Base-by-base conservation (phyloP, 2,113 vertebrate genomes). In the Emydocephalus ijimae region DNA sequence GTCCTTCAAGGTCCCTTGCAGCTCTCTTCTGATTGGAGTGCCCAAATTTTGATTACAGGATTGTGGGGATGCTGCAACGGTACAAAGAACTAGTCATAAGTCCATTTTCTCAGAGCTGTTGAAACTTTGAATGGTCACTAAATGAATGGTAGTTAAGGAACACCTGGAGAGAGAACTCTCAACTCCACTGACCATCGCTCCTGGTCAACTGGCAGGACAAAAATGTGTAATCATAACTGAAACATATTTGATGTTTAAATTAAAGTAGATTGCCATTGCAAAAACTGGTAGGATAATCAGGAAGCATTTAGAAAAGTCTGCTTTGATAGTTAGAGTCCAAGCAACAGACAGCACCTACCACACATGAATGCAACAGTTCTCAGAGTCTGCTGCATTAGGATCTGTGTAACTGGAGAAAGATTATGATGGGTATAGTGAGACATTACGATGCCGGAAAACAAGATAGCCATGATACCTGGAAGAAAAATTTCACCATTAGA, bases 371-470 rank as follows among this genome's bases (percentile, higher is more conserved):
- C 99, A 95, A 99, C 98, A 0, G 99, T 98, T 86, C 99, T 98
- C 52, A 99, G 97, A 0, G 99, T 99, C 95, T 99, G 99, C 97
- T 99, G 99, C 99, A 99, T 99, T 90, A 99, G 98, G 96, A 99
- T 99, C 98, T 99, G 99, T 24, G 99, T 99, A 93, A 99, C 99
- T 0, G 99, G 99, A 52, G 99, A 99, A 96, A 99, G 97, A 97
- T 99, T 99, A 92, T 99, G 99, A 97, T 99, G 99, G 0, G 99
- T 99, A 94, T 99, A 99, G 97, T 99, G 99, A 10, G 99, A 99
- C 99, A 99, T 99, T 93, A 99, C 99, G 0, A 99, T 99, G 64
- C 99, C 99, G 0, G 99, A 98, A 97, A 99, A 99, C 95, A 99
- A 98, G 96, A 99, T 99, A 74, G 99, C 98, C 99, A 99, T 99